These are phyloP conservation scores for Sylvia atricapilla DNA, from an alignment of 2,113 vertebrate species.

Conservation along the genomic window DNA sequence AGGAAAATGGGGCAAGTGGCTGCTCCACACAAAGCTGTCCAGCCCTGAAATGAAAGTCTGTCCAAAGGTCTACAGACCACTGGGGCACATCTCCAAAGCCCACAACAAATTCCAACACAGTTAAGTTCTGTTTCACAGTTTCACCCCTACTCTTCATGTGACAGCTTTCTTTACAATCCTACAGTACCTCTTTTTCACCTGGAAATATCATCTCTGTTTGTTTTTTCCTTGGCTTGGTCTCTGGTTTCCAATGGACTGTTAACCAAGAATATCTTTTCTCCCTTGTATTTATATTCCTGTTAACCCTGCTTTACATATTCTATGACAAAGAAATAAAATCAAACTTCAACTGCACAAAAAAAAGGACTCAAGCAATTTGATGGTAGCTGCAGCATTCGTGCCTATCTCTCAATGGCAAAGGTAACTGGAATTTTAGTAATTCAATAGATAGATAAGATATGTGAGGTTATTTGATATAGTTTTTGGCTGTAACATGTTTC, in stretches of 20 bases:
- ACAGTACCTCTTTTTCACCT: not conserved
- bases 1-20: not conserved
- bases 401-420: not conserved
- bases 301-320: not conserved
- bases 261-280: not conserved
- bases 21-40: not conserved
- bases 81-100: not conserved
- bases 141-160: not conserved
- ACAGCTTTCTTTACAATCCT: not conserved
- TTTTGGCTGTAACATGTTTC: constrained; percentile 1
- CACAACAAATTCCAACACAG: not conserved
- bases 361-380: not conserved
- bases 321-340: not conserved
- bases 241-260: constrained; percentile 1
- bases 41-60: not conserved
- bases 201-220: not conserved
- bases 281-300: not conserved
- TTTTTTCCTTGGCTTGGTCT: not conserved
- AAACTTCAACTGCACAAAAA: not conserved
- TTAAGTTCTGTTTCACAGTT: not conserved
- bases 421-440: constrained; percentile 19
- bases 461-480: not conserved
- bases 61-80: not conserved
- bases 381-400: not conserved
- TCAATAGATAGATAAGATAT: not conserved